Evolutionary conservation across 2,888 invertebrate species (phyloP), one percentile per base, ranked within the genome.

Genomic region (Pimpla rufipes): DNA sequence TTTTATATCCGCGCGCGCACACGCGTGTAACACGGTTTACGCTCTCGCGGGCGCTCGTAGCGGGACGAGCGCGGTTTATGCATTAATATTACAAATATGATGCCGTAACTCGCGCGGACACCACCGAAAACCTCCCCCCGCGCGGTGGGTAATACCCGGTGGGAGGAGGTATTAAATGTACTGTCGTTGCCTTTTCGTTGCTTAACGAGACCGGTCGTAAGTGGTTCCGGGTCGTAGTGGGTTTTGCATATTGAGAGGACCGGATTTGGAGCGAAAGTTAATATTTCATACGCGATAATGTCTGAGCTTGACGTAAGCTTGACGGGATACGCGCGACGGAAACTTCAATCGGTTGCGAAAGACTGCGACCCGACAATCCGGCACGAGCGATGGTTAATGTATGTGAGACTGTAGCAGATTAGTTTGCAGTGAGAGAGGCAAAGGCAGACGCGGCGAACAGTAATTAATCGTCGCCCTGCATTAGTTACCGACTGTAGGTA

Each of bases 31-130:
- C n/a, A 11, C 50, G 11, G 35, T n/a, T 68, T 6, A 4, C 35
- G 10, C 11, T 50, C 29, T 3, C 29, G 29, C 29, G 29, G n/a
- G 35, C 29, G n/a, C n/a, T n/a, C n/a, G 8, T 10, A 37, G 18
- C 7, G 74, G 81, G 84, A 81, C 78, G 78, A 80, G 81, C 76
- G 45, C 70, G 68, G 81, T 83, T 82, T 83, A 77, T 77, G 83
- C 84, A 86, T 87, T 88, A 87, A 86, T 87, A 86, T 86, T 84
- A 87, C 85, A 86, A 88, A 88, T 86, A 86, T 83, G 70, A 29
- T 47, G 42, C 35, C 35, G 55, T 77, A 52, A 66, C 16, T 47
- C 66, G 35, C 10, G 40, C 13, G 23, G n/a, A n/a, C 13, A n/a
- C 1, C 18, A 5, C 16, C 7, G 16, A 50, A 67, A 67, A 13